phyloP scores from a whole-genome alignment of 2,888 invertebrate species.

The Calameuta pallipes region DNA sequence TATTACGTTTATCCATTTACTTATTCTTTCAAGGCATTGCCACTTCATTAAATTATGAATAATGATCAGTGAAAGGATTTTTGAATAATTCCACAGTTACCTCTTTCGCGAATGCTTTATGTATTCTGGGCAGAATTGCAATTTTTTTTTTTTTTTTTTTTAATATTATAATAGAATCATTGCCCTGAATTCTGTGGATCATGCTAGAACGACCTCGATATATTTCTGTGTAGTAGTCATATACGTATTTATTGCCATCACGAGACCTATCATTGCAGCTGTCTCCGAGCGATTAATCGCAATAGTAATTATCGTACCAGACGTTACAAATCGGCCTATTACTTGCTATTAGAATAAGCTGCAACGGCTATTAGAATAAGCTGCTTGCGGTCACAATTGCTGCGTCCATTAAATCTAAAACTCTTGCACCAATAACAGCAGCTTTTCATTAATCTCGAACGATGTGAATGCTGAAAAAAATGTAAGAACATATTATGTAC shows the following conservation, averaged over 20 bases:
- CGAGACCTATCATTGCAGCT: not conserved
- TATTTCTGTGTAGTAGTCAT: not conserved
- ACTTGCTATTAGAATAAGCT: not conserved
- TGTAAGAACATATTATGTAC: not conserved
- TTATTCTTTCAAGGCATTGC: not conserved
- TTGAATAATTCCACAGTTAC: not conserved
- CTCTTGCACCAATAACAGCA: not conserved
- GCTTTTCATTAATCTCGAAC: not conserved
- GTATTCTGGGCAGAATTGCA: not conserved
- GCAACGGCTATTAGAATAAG: not conserved
- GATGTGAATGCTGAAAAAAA: not conserved
- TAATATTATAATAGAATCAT: not conserved
- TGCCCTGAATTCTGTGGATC: not conserved
- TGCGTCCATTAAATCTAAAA: not conserved
- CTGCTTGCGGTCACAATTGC: not conserved
- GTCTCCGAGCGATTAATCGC: not conserved
- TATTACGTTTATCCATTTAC: not conserved
- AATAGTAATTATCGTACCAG: not conserved
- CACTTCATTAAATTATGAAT: not conserved
- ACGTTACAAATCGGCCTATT: not conserved
- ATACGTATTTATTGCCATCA: not conserved
- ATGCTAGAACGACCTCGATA: not conserved
- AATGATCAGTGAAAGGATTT: not conserved
- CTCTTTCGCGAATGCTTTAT: not conserved
- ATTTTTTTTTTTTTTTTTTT: not conserved